Evolutionary conservation across 1,140 invertebrate genomes (phyloP), one percentile per base, ranked within the genome.

Genomic region (Spodoptera frugiperda): DNA sequence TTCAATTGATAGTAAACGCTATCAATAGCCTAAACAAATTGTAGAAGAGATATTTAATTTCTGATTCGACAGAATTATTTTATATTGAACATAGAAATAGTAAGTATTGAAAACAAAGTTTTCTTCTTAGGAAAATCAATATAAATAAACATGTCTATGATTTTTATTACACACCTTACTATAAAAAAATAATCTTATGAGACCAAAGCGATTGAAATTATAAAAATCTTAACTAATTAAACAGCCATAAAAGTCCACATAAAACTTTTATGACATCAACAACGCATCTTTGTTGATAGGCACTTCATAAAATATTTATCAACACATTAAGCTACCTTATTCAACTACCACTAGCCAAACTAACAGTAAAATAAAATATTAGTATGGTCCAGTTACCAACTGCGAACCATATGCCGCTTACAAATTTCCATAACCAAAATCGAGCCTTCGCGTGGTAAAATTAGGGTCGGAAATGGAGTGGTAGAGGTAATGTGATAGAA

Each of bases 1-100:
- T 77, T 80, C 65, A 82, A 55, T 78, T 65, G 44, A 55, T 53
- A 76, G 74, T 72, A 71, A 67, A 75, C 15, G 57, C 57, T 74
- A 82, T 76, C 82, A 90, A 88, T 89, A 84, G 84, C 87, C 88
- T 90, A 91, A 79, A 78, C 61, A 53, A 59, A 76, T 75, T 61
- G 44, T 55, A 12, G 11, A 33, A 6, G 55, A 15, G n/a, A 19
- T 61, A 4, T 17, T 51, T 17, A 12, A 14, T 21, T 44, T 71
- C 15, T 44, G 48, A 51, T 30, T 12, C 0, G 14, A 21, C 46
- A 33, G 21, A 33, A 68, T 17, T 67, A 3, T 15, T 68, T 53
- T 19, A 8, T 33, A 12, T 51, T 33, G 5, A 33, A 68, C 14
- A 17, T 51, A 30, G 49, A 68, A 53, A 15, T 5, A 73, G 54